Conservation (phyloP, 37 sponge, comb jelly and placozoan species). For the Cladorhizidae sp. region DNA sequence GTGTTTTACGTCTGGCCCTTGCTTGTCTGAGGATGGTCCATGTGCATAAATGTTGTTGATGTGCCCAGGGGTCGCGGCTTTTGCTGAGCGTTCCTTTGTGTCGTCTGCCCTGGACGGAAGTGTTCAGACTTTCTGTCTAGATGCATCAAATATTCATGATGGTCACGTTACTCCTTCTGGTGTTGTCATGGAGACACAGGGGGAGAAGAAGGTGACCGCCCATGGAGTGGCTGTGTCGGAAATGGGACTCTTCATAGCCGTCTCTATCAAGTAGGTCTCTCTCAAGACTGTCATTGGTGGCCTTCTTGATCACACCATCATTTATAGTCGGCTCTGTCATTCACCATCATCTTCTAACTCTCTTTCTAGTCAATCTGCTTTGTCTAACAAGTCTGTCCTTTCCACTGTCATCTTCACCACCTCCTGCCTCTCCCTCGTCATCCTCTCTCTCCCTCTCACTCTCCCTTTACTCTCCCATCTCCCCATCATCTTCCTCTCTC, state of each 20-base stretch:
- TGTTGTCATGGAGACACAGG: conserved; percentile 5
- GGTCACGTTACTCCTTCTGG: conserved; percentile 16
- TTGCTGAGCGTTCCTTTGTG: background rate
- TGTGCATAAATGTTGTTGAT: background rate
- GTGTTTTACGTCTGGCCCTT: too few relatives aligned
- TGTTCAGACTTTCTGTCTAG: conserved; percentile 4
- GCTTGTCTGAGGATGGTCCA: too few relatives aligned
- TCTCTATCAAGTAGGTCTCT: conserved; percentile 6
- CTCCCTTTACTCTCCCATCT: background rate
- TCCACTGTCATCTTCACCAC: too few relatives aligned
- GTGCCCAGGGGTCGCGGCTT: background rate
- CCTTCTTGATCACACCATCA: too few relatives aligned
- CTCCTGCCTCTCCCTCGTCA: background rate
- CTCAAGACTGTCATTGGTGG: background rate
- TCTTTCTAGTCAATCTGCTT: too few relatives aligned
- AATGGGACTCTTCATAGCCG: conserved; percentile 7
- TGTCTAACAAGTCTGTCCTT: too few relatives aligned
- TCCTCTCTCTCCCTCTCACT: background rate
- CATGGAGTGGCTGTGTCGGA: conserved; percentile 30
- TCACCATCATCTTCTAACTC: too few relatives aligned
- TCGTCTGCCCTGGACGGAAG: conserved; percentile 8
- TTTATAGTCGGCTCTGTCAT: too few relatives aligned
- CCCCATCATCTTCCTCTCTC: background rate
- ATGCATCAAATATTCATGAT: background rate
- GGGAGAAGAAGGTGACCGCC: background rate